Conservation (phyloP, 2,113 vertebrate genomes). For the Ceuthmochares aereus region DNA sequence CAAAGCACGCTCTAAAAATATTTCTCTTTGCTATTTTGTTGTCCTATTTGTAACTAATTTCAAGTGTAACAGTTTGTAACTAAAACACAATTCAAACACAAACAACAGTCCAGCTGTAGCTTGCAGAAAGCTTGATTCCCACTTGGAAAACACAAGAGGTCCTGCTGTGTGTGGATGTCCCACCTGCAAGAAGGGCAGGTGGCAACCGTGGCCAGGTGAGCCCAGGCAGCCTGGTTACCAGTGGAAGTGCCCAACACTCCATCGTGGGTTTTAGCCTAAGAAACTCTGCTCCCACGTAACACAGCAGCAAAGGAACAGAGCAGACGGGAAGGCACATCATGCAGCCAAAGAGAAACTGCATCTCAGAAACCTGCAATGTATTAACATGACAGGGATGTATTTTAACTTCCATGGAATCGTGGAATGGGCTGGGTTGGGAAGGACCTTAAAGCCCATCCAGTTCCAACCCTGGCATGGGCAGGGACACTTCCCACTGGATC, state of each 20-base stretch:
- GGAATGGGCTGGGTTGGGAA: too few relatives aligned
- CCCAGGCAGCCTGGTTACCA: neutral
- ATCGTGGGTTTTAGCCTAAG: accelerated
- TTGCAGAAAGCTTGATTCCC: neutral
- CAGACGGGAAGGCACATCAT: accelerated
- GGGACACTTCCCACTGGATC: too few relatives aligned
- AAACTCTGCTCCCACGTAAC: accelerated
- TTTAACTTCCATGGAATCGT: too few relatives aligned
- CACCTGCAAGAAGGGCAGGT: accelerated
- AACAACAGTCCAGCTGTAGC: neutral
- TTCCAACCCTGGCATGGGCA: too few relatives aligned
- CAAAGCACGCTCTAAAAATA: neutral
- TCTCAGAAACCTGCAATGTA: accelerated
- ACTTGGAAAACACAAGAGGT: neutral
- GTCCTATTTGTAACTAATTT: neutral
- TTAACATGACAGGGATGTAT: accelerated
- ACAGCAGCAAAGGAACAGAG: too few relatives aligned
- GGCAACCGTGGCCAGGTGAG: accelerated
- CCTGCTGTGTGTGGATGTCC: accelerated
- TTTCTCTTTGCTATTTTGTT: neutral
- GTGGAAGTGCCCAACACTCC: neutral
- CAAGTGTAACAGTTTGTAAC: neutral
- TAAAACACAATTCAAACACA: neutral
- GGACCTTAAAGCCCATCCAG: too few relatives aligned
- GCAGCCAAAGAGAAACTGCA: accelerated